Conservation (phyloP, 1,140 invertebrate species). For the Aphidius ervi region DNA sequence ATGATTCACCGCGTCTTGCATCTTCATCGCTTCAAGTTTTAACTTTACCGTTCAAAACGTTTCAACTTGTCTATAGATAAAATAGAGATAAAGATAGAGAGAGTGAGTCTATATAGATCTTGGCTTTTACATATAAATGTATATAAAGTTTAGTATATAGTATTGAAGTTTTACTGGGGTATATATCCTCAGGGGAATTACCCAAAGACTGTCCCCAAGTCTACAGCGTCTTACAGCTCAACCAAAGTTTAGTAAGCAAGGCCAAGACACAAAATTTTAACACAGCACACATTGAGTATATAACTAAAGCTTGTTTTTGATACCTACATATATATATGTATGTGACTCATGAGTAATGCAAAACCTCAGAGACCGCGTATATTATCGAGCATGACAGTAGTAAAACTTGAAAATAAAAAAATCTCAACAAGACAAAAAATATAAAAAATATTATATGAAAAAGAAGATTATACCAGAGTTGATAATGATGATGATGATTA, state of each 20-base stretch:
- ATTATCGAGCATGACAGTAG: slow-evolving; percentile 12
- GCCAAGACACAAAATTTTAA: no score
- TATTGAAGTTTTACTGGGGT: slow-evolving; percentile 15
- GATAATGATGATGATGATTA: no score
- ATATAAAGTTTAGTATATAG: slow-evolving; percentile 4
- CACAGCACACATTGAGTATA: no score
- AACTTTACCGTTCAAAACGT: slow-evolving; percentile 8
- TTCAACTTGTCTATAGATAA: neutral
- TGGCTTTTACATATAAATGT: neutral
- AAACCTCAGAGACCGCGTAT: slow-evolving; percentile 11
- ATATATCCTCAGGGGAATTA: slow-evolving; percentile 20
- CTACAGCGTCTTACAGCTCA: slow-evolving; percentile 16
- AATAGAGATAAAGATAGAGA: no score
- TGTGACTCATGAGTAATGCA: slow-evolving; percentile 21
- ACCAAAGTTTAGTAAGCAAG: no score
- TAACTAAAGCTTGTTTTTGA: neutral
- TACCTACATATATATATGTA: slow-evolving; percentile 6
- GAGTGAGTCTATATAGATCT: no score
- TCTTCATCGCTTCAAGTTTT: slow-evolving; percentile 17
- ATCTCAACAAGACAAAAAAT: neutral
- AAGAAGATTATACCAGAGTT: neutral
- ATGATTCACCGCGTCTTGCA: slow-evolving; percentile 8
- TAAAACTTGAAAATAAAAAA: slow-evolving; percentile 3
- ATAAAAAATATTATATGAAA: neutral
- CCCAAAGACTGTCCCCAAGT: slow-evolving; percentile 20